Conservation (phyloP, 2,113 vertebrate genomes). For the Burhinus bistriatus region DNA sequence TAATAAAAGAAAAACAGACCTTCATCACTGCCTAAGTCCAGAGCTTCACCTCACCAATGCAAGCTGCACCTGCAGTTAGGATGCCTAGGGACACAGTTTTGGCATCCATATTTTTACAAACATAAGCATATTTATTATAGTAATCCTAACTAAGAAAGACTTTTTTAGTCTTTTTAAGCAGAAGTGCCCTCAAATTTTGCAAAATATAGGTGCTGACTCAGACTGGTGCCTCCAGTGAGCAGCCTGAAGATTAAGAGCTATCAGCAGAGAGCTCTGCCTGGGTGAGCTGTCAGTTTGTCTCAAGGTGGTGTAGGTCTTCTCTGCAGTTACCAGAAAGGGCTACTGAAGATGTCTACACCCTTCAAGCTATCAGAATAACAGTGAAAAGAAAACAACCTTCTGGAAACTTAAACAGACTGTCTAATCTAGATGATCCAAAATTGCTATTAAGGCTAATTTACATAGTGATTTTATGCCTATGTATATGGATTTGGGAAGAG, state of each 20-base stretch:
- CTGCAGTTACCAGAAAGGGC: background rate
- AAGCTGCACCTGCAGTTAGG: background rate
- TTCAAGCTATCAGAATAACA: background rate
- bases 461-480: background rate
- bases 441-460: background rate
- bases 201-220: accelerated
- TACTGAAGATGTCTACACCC: background rate
- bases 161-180: background rate
- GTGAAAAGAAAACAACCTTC: background rate
- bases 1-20: background rate
- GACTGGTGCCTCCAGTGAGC: background rate
- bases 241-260: background rate
- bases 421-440: background rate
- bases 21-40: background rate
- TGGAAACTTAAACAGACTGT: background rate
- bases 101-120: background rate
- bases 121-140: background rate
- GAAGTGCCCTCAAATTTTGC: background rate
- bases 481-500: background rate
- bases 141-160: background rate
- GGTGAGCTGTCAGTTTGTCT: background rate
- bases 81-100: background rate
- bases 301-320: background rate
- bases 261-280: background rate
- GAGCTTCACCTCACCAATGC: background rate